Evolutionary conservation across 2,888 invertebrate species (phyloP).

Genomic region (Serrognathus titanus): DNA sequence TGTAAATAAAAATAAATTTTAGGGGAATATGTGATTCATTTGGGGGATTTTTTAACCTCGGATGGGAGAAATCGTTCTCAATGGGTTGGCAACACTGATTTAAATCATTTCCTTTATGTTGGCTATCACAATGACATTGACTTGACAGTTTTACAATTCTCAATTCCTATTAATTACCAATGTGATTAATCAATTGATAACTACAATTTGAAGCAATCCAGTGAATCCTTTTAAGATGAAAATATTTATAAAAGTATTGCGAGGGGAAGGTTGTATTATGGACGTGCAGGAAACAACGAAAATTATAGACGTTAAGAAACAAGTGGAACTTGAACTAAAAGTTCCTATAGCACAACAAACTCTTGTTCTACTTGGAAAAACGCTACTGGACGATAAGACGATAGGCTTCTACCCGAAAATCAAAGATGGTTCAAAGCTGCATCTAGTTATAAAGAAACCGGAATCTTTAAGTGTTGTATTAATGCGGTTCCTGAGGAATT

Average conservation of each 20-base stretch:
- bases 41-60: no score
- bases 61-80: no score
- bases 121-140: no score
- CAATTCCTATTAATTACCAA: no score
- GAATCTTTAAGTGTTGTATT: constrained; percentile 60
- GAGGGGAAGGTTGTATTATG: constrained; percentile 66
- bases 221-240: constrained; percentile 54
- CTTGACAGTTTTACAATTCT: no score
- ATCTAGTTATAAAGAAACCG: constrained; percentile 67
- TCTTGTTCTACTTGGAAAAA: constrained; percentile 66
- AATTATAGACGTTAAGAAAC: constrained; percentile 66
- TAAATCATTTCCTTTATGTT: no score
- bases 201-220: not conserved
- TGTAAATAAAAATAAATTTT: no score
- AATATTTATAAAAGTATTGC: constrained; percentile 68
- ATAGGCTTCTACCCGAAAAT: constrained; percentile 68
- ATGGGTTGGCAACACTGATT: no score
- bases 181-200: no score
- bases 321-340: constrained; percentile 60
- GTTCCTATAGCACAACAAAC: constrained; percentile 70
- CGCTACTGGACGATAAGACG: constrained; percentile 68
- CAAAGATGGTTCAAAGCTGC: constrained; percentile 71
- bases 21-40: no score
- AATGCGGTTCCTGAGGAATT: constrained; percentile 58
- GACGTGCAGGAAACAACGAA: constrained; percentile 61